These are phyloP conservation scores for Serilophus lunatus DNA, from an alignment of 2,113 vertebrate genomes.

Conservation along the genomic window DNA sequence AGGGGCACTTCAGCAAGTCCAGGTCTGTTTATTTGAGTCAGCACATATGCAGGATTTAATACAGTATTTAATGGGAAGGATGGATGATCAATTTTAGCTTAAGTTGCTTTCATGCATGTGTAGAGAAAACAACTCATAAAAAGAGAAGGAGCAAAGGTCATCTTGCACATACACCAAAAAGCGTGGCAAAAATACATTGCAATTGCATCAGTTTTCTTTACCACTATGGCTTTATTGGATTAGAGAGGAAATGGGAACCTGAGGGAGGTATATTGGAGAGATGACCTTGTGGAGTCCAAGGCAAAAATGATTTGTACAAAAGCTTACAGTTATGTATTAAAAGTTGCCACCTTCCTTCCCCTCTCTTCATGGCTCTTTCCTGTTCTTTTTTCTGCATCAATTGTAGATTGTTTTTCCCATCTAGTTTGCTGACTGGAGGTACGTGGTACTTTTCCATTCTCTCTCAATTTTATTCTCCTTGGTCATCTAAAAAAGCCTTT, in stretches of 20 bases:
- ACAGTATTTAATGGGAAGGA: fast-evolving
- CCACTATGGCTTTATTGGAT: neutral
- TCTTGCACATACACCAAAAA: neutral
- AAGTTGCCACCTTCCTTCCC: neutral
- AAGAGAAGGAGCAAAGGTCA: neutral
- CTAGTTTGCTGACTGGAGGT: neutral
- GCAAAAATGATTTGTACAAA: neutral
- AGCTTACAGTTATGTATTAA: neutral
- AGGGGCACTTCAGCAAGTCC: neutral
- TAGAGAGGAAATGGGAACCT: neutral
- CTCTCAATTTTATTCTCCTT: neutral
- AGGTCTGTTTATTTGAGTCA: neutral
- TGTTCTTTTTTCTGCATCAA: neutral
- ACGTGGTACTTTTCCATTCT: neutral
- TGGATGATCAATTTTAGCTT: neutral
- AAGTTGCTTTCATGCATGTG: fast-evolving
- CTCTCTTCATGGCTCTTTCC: neutral
- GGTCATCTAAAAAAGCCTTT: neutral
- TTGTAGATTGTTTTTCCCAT: neutral
- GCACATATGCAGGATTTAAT: fast-evolving
- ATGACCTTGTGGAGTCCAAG: neutral
- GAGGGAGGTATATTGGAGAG: neutral
- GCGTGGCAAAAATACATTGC: neutral
- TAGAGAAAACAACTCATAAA: neutral
- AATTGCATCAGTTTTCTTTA: neutral